Evolutionary conservation across 2,888 invertebrate species (phyloP).

Genomic region (Drosophila anomelani): DNA sequence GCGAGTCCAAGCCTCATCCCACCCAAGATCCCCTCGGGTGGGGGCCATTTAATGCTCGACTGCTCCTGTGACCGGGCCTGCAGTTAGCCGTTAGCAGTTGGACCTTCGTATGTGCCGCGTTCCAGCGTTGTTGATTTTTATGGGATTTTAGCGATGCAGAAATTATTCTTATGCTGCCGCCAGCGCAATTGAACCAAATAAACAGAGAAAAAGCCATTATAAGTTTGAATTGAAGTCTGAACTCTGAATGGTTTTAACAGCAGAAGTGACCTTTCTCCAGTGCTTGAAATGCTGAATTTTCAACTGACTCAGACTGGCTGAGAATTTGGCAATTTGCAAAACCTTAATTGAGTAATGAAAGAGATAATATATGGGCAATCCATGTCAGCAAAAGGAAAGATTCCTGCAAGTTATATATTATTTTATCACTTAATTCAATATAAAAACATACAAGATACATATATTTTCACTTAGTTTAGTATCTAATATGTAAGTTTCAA

Average conservation of each 20-base stretch:
- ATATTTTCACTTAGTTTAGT: too few species aligned
- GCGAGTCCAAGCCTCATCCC: neutral
- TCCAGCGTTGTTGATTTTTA: constrained; percentile 64
- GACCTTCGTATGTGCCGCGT: constrained; percentile 30
- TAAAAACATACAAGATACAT: too few species aligned
- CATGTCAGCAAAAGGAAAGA: neutral
- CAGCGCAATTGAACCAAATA: constrained; percentile 58
- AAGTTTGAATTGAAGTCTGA: constrained; percentile 24
- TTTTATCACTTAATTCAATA: too few species aligned
- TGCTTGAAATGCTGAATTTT: neutral
- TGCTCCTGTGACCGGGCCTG: constrained; percentile 46
- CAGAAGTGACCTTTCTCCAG: constrained; percentile 17
- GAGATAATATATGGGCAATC: neutral
- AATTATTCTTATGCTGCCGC: constrained; percentile 60
- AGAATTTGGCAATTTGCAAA: neutral
- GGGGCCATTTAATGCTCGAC: constrained; percentile 65
- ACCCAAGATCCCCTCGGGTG: neutral
- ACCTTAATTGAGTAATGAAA: neutral
- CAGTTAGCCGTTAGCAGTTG: constrained; percentile 27
- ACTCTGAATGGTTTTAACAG: constrained; percentile 25
- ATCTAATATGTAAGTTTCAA: too few species aligned
- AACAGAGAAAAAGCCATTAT: constrained; percentile 44
- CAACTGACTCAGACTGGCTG: neutral
- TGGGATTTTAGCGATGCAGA: constrained; percentile 77
- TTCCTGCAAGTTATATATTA: too few species aligned